Evolutionary conservation across 2,113 vertebrate species (phyloP).

Genomic region (Phalacrocorax brasilianus): DNA sequence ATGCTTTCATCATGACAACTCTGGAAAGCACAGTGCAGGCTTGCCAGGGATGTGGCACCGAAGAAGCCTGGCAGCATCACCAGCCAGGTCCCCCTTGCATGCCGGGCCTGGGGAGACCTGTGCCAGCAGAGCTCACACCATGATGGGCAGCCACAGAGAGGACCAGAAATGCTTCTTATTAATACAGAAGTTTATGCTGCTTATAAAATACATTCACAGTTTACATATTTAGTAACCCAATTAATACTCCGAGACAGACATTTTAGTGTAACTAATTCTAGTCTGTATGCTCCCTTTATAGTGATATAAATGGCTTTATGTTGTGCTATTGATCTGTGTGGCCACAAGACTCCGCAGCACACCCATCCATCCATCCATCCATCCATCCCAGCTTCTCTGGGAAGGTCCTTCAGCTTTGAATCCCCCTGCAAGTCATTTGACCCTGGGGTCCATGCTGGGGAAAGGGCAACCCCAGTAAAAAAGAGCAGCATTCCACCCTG

Average conservation of each 20-base stretch:
- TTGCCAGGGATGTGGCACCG: background rate
- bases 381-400: fast-evolving
- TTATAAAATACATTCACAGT: background rate
- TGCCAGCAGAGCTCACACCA: fast-evolving
- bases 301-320: constrained; percentile 9
- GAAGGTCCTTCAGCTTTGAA: background rate
- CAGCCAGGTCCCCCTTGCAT: background rate
- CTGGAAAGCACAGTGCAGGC: fast-evolving
- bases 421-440: background rate
- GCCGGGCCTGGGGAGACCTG: fast-evolving
- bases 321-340: background rate
- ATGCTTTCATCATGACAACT: background rate
- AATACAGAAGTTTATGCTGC: constrained; percentile 11
- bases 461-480: background rate
- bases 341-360: background rate
- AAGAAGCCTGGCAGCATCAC: fast-evolving
- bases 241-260: constrained; percentile 4
- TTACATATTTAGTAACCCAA: constrained; percentile 50
- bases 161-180: background rate
- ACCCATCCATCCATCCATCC: background rate
- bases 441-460: background rate
- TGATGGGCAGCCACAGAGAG: background rate
- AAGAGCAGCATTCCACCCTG: background rate
- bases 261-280: constrained; percentile 48
- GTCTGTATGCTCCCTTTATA: background rate